A percentile compares a stretch with the other conserved stretches of the same genome.
Conservation (phyloP, 2,888 invertebrate genomes). For the Drosophila borborema region DNA sequence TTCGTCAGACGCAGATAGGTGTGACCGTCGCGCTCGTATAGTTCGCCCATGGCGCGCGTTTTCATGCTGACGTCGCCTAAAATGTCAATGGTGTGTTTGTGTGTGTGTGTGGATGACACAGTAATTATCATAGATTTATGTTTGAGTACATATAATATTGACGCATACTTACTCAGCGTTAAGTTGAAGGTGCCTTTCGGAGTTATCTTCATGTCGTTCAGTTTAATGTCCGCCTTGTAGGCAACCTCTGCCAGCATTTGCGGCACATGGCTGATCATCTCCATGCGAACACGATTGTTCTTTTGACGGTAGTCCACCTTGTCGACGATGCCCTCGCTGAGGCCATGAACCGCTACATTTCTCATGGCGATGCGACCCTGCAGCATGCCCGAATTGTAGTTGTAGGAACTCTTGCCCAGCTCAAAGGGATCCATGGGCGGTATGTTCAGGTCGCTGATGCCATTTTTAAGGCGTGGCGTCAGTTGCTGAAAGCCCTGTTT, state of each 20-base stretch:
- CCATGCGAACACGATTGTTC: constrained; percentile 86
- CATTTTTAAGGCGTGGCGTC: constrained; percentile 83
- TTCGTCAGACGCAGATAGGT: constrained; percentile 87
- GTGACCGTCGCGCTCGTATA: constrained; percentile 86
- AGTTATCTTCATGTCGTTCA: constrained; percentile 87
- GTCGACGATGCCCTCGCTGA: constrained; percentile 86
- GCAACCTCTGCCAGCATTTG: constrained; percentile 86
- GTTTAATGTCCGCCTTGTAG: constrained; percentile 88
- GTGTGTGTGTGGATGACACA: constrained; percentile 1
- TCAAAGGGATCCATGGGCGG: constrained; percentile 83
- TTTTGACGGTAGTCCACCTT: constrained; percentile 86
- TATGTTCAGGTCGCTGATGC: constrained; percentile 82
- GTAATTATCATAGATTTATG: constrained; percentile 14
- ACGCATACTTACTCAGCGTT: constrained; percentile 87
- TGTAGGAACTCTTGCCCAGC: constrained; percentile 77
- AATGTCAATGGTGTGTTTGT: constrained; percentile 17
- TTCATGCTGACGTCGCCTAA: constrained; percentile 87
- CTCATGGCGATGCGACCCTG: constrained; percentile 84
- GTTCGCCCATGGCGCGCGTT: constrained; percentile 87
- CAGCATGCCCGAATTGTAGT: constrained; percentile 78
- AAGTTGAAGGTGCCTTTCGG: constrained; percentile 87
- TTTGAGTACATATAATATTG: background rate
- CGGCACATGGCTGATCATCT: constrained; percentile 87
- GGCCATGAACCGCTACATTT: constrained; percentile 87
- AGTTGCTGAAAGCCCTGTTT: constrained; percentile 86